Conservation (phyloP, 1,140 invertebrate species). For the Alviniconcha marisindica region DNA sequence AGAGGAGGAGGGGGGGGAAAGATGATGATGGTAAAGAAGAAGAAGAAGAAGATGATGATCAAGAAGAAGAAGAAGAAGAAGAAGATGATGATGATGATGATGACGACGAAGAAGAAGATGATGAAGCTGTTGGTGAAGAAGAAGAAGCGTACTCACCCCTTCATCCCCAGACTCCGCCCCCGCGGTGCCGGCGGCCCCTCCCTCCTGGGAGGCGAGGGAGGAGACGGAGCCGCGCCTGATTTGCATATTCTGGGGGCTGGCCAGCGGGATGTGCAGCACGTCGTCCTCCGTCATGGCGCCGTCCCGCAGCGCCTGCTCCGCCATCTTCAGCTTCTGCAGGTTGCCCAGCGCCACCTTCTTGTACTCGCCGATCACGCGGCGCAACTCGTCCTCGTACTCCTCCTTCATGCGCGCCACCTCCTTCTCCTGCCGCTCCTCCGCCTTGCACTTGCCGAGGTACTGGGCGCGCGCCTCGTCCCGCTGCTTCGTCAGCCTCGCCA, state of each 20-base stretch:
- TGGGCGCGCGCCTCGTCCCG: not conserved
- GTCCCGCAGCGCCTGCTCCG: constrained; percentile 41
- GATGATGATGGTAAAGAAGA: not conserved
- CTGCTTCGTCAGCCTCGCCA: not conserved
- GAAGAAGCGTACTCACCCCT: not conserved
- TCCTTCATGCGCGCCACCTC: constrained; percentile 36
- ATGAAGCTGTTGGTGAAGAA: not conserved
- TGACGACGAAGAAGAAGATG: not conserved
- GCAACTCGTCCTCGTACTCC: constrained; percentile 43
- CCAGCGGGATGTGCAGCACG: constrained; percentile 34
- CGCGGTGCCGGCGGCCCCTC: not conserved
- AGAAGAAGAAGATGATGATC: not conserved
- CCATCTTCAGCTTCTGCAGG: constrained; percentile 47
- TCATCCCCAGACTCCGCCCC: constrained; percentile 13
- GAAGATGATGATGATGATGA: not conserved
- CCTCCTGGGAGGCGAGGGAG: not conserved
- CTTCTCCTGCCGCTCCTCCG: constrained; percentile 36
- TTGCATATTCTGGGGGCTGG: constrained; percentile 8
- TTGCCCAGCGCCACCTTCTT: constrained; percentile 49
- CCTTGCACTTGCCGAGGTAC: constrained; percentile 12
- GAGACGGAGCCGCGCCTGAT: constrained; percentile 29
- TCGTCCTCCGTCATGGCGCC: constrained; percentile 45
- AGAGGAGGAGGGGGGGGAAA: not conserved
- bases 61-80: not conserved
- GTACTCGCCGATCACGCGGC: constrained; percentile 46